Evolutionary conservation across 2,888 invertebrate genomes (phyloP).

Genomic region (Ophioninae sp.): DNA sequence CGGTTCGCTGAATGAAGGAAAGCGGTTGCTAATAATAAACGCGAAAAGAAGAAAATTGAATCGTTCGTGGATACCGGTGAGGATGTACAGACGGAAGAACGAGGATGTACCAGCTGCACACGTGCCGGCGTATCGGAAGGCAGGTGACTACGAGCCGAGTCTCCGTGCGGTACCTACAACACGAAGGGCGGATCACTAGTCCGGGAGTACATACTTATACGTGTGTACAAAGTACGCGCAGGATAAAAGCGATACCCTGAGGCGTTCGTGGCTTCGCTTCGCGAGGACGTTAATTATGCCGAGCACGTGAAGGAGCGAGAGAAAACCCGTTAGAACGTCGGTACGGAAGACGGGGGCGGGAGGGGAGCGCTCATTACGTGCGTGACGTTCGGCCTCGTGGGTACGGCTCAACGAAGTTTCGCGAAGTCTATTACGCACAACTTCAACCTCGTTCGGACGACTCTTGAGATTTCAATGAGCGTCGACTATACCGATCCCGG

Average conservation of each 20-base stretch:
- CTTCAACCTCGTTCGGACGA: slow-evolving; percentile 24
- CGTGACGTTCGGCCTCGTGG: slow-evolving; percentile 48
- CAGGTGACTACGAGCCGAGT: slow-evolving; percentile 61
- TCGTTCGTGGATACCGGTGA: slow-evolving; percentile 8
- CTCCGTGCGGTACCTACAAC: slow-evolving; percentile 11
- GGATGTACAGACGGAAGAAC: slow-evolving; percentile 9
- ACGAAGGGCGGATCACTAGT: slow-evolving; percentile 9
- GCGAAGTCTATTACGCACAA: slow-evolving; percentile 29
- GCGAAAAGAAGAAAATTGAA: slow-evolving; percentile 12
- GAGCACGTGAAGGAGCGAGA: slow-evolving; percentile 70
- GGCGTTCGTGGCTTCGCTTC: slow-evolving; percentile 41
- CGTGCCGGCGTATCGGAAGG: slow-evolving; percentile 58
- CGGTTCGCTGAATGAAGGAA: background rate
- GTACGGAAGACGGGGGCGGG: slow-evolving; percentile 39
- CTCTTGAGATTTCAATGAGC: background rate
- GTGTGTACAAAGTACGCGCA: slow-evolving; percentile 19
- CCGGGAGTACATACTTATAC: background rate
- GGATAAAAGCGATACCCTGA: slow-evolving; percentile 46
- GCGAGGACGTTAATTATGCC: slow-evolving; percentile 70
- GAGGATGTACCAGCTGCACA: slow-evolving; percentile 49
- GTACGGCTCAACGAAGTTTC: slow-evolving; percentile 44
- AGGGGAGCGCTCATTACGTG: slow-evolving; percentile 32
- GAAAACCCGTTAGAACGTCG: slow-evolving; percentile 70
- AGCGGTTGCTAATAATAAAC: background rate
- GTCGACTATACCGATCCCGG: background rate